Base-by-base conservation (phyloP, 2,797 vertebrate species). In the Heliangelus exortis region DNA sequence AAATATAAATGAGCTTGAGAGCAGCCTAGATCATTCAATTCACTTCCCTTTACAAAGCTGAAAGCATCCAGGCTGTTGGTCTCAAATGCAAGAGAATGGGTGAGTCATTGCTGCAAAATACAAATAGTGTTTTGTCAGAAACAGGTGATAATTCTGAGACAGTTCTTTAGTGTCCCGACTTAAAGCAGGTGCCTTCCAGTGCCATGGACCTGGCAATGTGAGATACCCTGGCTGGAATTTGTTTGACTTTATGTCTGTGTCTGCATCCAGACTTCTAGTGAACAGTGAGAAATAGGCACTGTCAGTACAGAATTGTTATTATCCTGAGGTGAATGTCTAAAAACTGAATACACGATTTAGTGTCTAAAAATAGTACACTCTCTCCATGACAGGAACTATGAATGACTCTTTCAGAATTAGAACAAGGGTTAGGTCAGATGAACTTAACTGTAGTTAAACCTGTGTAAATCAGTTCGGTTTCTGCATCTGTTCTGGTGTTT, bases 381-480 rank as follows among this genome's bases (percentile, higher is more conserved):
- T 72, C 13, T 68, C 31, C 28, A 26, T n/a, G 23, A 39, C 2
- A 67, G 28, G 15, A 62, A 53, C 20, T 18, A 73, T n/a, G 12
- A 67, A 75, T 67, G 13, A 23, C 41, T 28, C 5, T 26, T 20
- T 33, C 36, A 61, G 54, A 76, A 54, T 72, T 34, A 54, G 34
- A 63, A 50, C 16, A 39, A 8, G 3, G 9, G 2, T 65, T 34
- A 77, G 12, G 16, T 48, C 50, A 73, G 55, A 73, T n/a, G 7
- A 63, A 55, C 34, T 4, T 26, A 82, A 50, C 18, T 53, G 9
- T 33, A 31, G 15, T 43, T 84, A 84, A 61, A 72, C 33, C 8
- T 33, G 4, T 17, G 15, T n/a, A 12, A 51, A 10, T 29, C 0
- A 0, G 41, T 48, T 45, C 25, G 29, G 4, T 36, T 79, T 78